A percentile compares a stretch with the other conserved stretches of the same genome.
These are phyloP conservation scores for Argynnis bischoffii DNA, from an alignment of 2,888 invertebrate genomes.

Conservation along the genomic window DNA sequence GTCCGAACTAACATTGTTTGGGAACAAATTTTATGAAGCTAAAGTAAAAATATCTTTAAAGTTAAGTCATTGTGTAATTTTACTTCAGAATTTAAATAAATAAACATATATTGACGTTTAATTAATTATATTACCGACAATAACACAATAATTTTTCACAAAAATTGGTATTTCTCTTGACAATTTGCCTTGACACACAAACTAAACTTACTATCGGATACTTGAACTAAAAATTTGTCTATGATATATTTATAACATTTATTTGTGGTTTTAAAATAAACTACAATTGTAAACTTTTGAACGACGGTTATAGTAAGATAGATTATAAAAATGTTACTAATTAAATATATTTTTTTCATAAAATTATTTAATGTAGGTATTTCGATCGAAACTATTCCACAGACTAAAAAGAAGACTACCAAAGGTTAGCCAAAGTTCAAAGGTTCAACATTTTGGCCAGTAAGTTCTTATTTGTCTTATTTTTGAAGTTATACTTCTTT, in stretches of 20 bases:
- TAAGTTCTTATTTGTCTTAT: no score
- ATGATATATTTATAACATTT: not conserved
- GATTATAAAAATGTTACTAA: no score
- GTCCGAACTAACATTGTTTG: slow-evolving; percentile 67
- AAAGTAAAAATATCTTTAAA: slow-evolving; percentile 4
- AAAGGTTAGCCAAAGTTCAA: no score
- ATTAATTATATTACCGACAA: not conserved
- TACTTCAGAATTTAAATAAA: not conserved
- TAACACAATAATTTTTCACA: slow-evolving; percentile 19
- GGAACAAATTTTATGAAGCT: slow-evolving; percentile 15
- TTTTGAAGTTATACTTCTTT: no score
- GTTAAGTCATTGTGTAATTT: not conserved
- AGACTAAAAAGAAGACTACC: no score
- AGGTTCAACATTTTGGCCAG: no score
- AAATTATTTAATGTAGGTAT: not conserved
- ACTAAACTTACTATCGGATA: slow-evolving; percentile 29
- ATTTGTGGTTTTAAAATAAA: not conserved
- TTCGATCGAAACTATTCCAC: not conserved
- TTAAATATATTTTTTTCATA: not conserved
- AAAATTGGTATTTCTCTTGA: slow-evolving; percentile 39
- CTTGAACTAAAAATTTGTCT: not conserved
- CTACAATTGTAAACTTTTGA: not conserved
- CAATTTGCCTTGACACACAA: slow-evolving; percentile 63
- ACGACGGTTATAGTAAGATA: no score
- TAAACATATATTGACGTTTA: slow-evolving; percentile 3